These are phyloP conservation scores for Lasioglossum leucozonium DNA, from an alignment of 2,888 invertebrate species.

Conservation along the genomic window DNA sequence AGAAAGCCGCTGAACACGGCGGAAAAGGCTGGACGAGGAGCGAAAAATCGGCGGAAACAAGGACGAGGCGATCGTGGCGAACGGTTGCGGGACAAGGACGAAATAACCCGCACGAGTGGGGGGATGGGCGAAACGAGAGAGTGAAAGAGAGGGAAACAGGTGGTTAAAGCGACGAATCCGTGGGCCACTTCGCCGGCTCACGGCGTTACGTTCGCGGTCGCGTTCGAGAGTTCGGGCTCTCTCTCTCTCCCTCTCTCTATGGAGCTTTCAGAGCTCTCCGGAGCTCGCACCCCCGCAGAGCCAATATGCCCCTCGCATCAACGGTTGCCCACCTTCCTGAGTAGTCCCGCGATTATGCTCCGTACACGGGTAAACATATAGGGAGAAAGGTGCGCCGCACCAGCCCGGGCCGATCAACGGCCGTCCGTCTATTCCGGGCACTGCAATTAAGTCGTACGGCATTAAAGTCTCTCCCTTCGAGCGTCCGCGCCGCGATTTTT, in stretches of 20 bases:
- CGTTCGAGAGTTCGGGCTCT: slow-evolving; percentile 73
- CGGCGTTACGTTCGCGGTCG: slow-evolving; percentile 70
- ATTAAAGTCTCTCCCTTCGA: slow-evolving; percentile 33
- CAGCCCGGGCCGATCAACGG: slow-evolving; percentile 33
- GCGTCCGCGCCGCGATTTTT: slow-evolving; percentile 8
- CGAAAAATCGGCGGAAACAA: slow-evolving; percentile 36
- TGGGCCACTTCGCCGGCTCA: slow-evolving; percentile 52
- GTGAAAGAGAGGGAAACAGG: slow-evolving; percentile 21
- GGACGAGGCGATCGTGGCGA: neutral
- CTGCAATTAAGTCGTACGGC: slow-evolving; percentile 62
- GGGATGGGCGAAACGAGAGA: slow-evolving; percentile 4
- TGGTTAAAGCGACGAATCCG: slow-evolving; percentile 51
- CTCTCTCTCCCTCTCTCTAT: too few species aligned
- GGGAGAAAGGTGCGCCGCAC: slow-evolving; percentile 29
- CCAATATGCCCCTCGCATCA: slow-evolving; percentile 83
- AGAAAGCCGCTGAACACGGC: slow-evolving; percentile 31
- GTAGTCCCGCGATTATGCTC: slow-evolving; percentile 78
- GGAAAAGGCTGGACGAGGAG: slow-evolving; percentile 43
- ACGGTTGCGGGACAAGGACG: neutral
- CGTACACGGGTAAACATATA: slow-evolving; percentile 55
- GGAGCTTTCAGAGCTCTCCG: neutral
- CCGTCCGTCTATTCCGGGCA: slow-evolving; percentile 39
- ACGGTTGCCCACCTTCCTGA: slow-evolving; percentile 80
- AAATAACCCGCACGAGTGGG: slow-evolving; percentile 7
- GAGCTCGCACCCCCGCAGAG: slow-evolving; percentile 81